Evolutionary conservation across 2,113 vertebrate species (phyloP), one percentile per base, ranked within the genome.

Genomic region (Takifugu flavidus): DNA sequence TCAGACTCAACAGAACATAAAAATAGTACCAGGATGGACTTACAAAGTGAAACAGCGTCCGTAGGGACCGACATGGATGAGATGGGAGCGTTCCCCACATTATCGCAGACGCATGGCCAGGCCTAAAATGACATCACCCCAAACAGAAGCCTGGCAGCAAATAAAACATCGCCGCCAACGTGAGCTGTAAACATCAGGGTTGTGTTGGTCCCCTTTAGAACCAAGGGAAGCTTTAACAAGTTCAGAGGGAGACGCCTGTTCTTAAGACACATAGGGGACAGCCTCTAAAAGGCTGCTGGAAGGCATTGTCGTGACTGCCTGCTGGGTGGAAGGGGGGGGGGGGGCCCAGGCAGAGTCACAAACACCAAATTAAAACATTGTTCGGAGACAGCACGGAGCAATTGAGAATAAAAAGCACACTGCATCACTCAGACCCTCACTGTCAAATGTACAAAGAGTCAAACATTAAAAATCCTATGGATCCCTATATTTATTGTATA

Each of bases 131-230:
- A 62, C 25, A 26, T 46, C 26, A 27, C 53, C 49, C 28, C 57
- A 44, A 39, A 56, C n/a, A 13, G 58, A 53, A 44, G 20, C 20
- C 20, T 20, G 20, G 20, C 20, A 20, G 20, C 20, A 20, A 13
- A 46, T 46, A 2, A 53, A 13, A 45, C 49, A 27, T 12, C 4
- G 13, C 42, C 8, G 50, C 11, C 28, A 20, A 59, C 2, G 27
- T 28, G 25, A 11, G 42, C 49, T 67, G 67, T 68, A 70, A 80
- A 75, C 68, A 61, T 29, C 12, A 14, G 20, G n/a, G 25, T 56
- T 52, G 2, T 42, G 8, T 49, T 7, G 52, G 51, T 55, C 28
- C 54, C 34, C 42, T 59, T 25, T 28, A 27, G 27, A 62, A 45
- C 7, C n/a, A 51, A 29, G 54, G 28, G 42, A 58, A n/a, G 29